Conservation (phyloP, 2,113 vertebrate species). For the Saimiri boliviensis region DNA sequence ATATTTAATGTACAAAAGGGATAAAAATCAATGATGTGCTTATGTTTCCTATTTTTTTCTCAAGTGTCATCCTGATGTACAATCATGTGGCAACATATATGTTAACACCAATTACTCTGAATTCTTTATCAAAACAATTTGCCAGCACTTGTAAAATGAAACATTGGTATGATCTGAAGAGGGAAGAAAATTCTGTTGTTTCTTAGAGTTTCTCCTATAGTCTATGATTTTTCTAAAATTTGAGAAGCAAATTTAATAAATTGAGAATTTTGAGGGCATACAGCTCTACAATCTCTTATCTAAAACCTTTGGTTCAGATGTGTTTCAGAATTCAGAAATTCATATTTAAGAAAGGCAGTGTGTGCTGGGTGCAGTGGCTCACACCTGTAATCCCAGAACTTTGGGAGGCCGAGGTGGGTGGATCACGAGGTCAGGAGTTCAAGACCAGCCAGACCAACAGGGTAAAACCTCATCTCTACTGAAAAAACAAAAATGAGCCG, state of each 20-base stretch:
- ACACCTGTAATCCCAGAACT: too few species aligned
- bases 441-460: too few species aligned
- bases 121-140: background rate
- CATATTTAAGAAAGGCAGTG: background rate
- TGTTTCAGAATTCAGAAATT: background rate
- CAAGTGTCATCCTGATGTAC: background rate
- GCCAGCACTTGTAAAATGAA: background rate
- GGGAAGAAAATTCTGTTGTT: background rate
- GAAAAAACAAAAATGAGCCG: too few species aligned
- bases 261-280: background rate
- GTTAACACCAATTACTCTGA: background rate
- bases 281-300: background rate
- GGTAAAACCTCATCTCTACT: too few species aligned
- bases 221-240: background rate
- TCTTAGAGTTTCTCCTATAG: background rate
- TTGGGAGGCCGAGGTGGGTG: too few species aligned
- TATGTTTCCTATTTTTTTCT: background rate
- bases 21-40: background rate
- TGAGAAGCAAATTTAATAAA: slow-evolving; percentile 6
- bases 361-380: too few species aligned
- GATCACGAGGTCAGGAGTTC: too few species aligned
- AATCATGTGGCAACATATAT: background rate
- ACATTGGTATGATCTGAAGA: background rate
- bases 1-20: background rate
- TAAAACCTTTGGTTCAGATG: background rate